Evolutionary conservation across 2,888 invertebrate genomes (phyloP).

Genomic region (Unio pictorum): DNA sequence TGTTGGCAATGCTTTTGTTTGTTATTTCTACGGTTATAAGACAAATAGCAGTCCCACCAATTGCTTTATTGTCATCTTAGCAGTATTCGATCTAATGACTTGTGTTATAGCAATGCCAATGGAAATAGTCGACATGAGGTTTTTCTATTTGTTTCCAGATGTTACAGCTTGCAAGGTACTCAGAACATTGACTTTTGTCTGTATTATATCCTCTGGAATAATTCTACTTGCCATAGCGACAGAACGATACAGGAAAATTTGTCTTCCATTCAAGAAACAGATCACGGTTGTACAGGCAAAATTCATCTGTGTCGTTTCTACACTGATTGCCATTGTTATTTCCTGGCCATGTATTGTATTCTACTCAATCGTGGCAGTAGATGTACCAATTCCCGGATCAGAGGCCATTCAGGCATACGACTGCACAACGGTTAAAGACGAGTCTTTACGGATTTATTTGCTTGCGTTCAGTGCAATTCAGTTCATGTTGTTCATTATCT

Average conservation of each 20-base stretch:
- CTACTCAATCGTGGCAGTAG: constrained; percentile 22
- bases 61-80: too few relatives aligned
- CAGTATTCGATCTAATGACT: too few relatives aligned
- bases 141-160: too few relatives aligned
- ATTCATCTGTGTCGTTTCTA: too few relatives aligned
- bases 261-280: too few relatives aligned
- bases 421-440: constrained; percentile 14
- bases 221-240: constrained; percentile 48
- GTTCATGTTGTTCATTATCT: constrained; percentile 21
- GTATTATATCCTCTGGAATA: constrained; percentile 38
- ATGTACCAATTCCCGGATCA: constrained; percentile 18
- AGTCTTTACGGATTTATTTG: constrained; percentile 18
- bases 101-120: too few relatives aligned
- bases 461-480: constrained; percentile 22
- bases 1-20: constrained; percentile 48
- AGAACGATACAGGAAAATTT: constrained; percentile 33
- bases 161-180: constrained; percentile 8
- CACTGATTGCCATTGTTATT: background rate
- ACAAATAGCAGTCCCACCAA: constrained; percentile 5
- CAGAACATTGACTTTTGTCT: constrained; percentile 40
- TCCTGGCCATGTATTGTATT: constrained; percentile 36
- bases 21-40: constrained; percentile 44
- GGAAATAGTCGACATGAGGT: too few relatives aligned
- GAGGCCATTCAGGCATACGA: too few relatives aligned
- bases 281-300: too few relatives aligned